Conservation (phyloP, 2,113 vertebrate species). For the Chelonoidis abingdonii region DNA sequence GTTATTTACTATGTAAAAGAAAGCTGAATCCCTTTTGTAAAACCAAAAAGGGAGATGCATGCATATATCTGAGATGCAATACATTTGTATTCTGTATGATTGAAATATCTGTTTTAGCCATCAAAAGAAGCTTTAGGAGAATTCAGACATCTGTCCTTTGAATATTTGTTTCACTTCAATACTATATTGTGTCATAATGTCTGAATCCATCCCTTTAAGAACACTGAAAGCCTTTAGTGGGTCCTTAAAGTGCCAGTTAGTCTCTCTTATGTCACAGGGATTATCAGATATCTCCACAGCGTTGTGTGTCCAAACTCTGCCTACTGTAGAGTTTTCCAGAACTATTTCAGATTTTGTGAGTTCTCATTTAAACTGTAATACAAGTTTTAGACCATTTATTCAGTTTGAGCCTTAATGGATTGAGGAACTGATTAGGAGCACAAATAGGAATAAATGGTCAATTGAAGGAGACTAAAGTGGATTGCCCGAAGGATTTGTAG, state of each 20-base stretch:
- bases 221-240: background rate
- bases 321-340: background rate
- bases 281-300: background rate
- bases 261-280: background rate
- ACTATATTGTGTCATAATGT: background rate
- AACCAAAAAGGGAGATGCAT: background rate
- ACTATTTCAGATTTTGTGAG: background rate
- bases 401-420: background rate
- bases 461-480: background rate
- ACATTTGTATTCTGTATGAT: background rate
- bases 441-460: background rate
- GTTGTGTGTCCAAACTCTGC: background rate
- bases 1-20: background rate
- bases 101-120: background rate
- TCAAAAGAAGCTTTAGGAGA: background rate
- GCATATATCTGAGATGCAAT: background rate
- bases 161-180: background rate
- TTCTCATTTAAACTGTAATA: background rate
- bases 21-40: background rate
- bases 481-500: background rate
- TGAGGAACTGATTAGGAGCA: background rate
- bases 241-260: background rate
- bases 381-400: background rate
- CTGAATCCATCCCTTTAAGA: background rate
- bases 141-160: background rate